These are phyloP conservation scores for Turritopsis dohrnii DNA, from an alignment of 30 jellyfish, hydroid and myxozoan genomes.

Conservation along the genomic window DNA sequence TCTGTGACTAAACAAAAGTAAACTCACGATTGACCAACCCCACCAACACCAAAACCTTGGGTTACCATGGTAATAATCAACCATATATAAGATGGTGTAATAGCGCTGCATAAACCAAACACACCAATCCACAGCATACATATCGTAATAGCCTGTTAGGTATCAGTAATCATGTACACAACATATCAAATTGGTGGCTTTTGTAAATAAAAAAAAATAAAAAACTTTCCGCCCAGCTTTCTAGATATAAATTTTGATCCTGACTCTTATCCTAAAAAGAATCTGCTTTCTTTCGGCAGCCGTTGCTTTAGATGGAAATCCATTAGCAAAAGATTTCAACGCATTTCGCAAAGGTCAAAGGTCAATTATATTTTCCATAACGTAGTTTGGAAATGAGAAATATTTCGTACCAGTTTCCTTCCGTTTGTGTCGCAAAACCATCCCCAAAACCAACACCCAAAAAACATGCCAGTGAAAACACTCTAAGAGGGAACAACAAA, in stretches of 20 bases:
- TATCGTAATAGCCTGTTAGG: conserved; percentile 17
- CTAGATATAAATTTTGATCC: not conserved
- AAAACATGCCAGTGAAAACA: conserved; percentile 43
- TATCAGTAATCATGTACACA: not conserved
- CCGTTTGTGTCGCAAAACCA: conserved; percentile 40
- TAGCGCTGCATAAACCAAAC: conserved; percentile 12
- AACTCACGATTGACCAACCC: conserved; percentile 58
- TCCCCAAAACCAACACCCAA: conserved; percentile 56
- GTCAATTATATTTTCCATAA: too few relatives aligned
- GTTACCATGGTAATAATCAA: conserved; percentile 24
- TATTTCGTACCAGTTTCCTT: conserved; percentile 30
- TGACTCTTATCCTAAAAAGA: not conserved
- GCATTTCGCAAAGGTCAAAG: too few relatives aligned
- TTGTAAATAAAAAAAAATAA: too few relatives aligned
- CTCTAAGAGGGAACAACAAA: conserved; percentile 34
- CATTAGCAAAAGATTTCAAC: too few relatives aligned
- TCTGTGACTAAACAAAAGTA: not conserved
- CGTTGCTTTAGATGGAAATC: not conserved
- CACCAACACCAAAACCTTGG: conserved; percentile 42
- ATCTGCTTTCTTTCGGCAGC: not conserved
- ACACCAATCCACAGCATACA: conserved; percentile 30
- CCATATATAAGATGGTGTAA: conserved; percentile 28
- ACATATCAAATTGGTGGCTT: too few relatives aligned
- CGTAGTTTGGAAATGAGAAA: too few relatives aligned
- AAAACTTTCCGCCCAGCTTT: not conserved